Base-by-base conservation (phyloP, 2,888 invertebrate species). In the Gerris lacustris region DNA sequence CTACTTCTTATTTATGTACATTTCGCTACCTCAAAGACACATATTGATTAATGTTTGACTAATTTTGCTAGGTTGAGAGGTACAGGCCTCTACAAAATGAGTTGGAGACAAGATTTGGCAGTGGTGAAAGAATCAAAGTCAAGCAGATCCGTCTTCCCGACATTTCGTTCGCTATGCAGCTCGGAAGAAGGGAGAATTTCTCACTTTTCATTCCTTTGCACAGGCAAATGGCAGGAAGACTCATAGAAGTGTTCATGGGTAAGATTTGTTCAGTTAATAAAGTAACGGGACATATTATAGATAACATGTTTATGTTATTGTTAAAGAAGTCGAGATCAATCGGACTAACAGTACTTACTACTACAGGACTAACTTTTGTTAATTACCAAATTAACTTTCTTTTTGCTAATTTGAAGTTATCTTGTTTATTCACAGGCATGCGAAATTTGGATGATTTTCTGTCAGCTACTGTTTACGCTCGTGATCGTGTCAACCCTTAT, bases 181-280 rank as follows among this genome's bases (percentile, higher is more conserved):
- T 90, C 77, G 82, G 84, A 5, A 85, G 86, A 74, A 84, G 86
- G 18, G 86, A 85, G 5, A 83, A 86, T 76, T 92, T 93, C 80
- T 91, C 91, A 0, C 81, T 90, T 43, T 92, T 92, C 78, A 83
- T 89, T 72, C 87, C 88, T 0, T 81, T 79, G n/a, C 93, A 94
- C 79, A 86, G 88, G 66, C 82, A 83, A 69, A 85, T 90, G 78
- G 91, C 92, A 6, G 84, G 85, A 0, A 83, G 86, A 74, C 84
- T 93, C 71, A 87, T 90, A 69, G 83, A 87, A 69, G 82, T 87
- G 44, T 86, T 91, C 70, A 81, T 91, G 82, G 83, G 90, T 86
- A 80, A 82, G 79, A 44, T 45, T 11, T 4, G 66, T 31, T 31
- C 31, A 31, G 31, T 31, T 31, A 31, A 31, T 31, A 31, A 31